Percentiles rank a stretch among this genome's conserved stretches.
phyloP scores from a whole-genome alignment of 2,888 invertebrate genomes.

The Hirtodrosophila confusa region DNA sequence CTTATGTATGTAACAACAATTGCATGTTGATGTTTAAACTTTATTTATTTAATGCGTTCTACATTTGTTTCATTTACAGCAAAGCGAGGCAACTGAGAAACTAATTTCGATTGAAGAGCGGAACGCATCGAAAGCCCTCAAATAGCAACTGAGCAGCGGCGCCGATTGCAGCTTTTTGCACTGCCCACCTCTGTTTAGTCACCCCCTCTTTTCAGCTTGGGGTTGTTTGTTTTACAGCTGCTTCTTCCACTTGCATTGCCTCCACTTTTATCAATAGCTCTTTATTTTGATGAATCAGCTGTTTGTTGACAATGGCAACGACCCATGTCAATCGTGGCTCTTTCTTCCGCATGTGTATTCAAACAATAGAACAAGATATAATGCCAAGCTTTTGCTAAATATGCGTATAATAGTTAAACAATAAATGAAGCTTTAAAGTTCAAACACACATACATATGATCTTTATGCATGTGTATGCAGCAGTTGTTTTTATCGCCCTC shows the following conservation, averaged over 20 bases:
- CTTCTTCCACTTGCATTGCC: constrained; percentile 13
- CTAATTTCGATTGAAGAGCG: constrained; percentile 16
- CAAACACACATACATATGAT: background rate
- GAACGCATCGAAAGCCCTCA: constrained; percentile 21
- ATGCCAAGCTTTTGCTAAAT: constrained; percentile 7
- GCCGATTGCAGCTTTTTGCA: constrained; percentile 45
- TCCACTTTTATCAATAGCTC: constrained; percentile 16
- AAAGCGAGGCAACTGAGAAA: constrained; percentile 14
- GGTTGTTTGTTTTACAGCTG: constrained; percentile 49
- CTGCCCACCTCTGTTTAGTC: constrained; percentile 30
- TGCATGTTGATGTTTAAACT: constrained; percentile 9
- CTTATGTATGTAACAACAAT: constrained; percentile 4
- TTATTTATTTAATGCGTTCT: background rate
- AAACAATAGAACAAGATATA: constrained; percentile 11
- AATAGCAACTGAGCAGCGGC: constrained; percentile 17
- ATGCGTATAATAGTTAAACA: constrained; percentile 4
- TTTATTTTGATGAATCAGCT: constrained; percentile 39
- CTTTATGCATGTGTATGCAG: background rate
- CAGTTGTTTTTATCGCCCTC: constrained; percentile 14
- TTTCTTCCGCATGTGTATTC: background rate
- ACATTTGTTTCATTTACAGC: constrained; percentile 1
- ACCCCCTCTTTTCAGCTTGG: constrained; percentile 21
- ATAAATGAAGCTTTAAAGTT: constrained; percentile 9
- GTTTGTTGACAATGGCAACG: constrained; percentile 22
- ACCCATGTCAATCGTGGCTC: constrained; percentile 6